phyloP scores from a whole-genome alignment of 2,113 vertebrate species.

The Nesogale talazaci region DNA sequence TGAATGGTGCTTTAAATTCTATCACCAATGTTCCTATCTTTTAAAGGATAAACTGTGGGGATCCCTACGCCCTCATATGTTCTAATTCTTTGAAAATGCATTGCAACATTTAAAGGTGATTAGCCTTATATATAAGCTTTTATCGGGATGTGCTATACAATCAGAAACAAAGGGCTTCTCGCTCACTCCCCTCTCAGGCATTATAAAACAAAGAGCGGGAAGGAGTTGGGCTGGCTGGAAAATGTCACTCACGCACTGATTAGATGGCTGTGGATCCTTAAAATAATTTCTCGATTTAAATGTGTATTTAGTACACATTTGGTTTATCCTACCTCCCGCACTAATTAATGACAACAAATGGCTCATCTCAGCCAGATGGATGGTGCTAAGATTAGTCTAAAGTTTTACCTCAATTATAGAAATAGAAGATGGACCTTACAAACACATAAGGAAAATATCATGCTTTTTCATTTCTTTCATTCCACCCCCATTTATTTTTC shows the following conservation, averaged over 20 bases:
- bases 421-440: slow-evolving; percentile 27
- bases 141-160: slow-evolving; percentile 22
- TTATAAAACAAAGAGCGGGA: neutral
- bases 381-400: slow-evolving; percentile 50
- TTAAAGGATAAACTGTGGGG: slow-evolving; percentile 66
- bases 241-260: slow-evolving; percentile 59
- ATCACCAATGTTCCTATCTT: slow-evolving; percentile 50
- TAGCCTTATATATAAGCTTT: slow-evolving; percentile 38
- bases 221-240: slow-evolving; percentile 23
- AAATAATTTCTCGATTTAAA: neutral
- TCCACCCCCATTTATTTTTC: neutral
- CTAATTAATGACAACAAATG: slow-evolving; percentile 57
- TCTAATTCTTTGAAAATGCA: slow-evolving; percentile 54
- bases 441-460: slow-evolving; percentile 6
- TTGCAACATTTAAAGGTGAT: slow-evolving; percentile 61
- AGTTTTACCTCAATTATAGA: slow-evolving; percentile 34
- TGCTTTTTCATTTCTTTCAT: slow-evolving; percentile 20
- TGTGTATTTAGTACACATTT: neutral
- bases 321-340: slow-evolving; percentile 16
- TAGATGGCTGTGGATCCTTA: slow-evolving; percentile 35
- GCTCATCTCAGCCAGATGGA: slow-evolving; percentile 28
- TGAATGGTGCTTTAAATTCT: slow-evolving; percentile 55
- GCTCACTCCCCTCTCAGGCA: neutral
- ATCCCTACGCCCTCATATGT: neutral
- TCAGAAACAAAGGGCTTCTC: slow-evolving; percentile 48